Evolutionary conservation across 2,113 vertebrate genomes (phyloP), one percentile per base, ranked within the genome.

Genomic region (Lepisosteus oculatus): DNA sequence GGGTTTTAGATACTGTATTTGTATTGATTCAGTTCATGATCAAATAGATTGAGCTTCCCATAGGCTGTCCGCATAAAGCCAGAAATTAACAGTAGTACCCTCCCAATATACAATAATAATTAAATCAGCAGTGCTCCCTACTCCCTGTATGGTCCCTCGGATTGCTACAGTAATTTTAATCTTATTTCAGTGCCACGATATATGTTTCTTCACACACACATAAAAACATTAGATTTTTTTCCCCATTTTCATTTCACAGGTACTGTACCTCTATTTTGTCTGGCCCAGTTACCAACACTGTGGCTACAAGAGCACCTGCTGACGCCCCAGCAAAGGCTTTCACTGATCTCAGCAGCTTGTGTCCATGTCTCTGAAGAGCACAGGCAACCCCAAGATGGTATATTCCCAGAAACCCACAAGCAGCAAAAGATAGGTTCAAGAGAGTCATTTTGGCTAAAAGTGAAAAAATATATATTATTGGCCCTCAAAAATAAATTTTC

Each of bases 331-430:
- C 93, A 71, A 93, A 97, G 72, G 88, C 89, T 76, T 90, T 75
- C 14, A 95, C 87, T 41, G 81, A 78, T 42, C 78, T 84, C 83
- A 97, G 81, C 72, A 98, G 81, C 74, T 80, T 89, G 74, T 77
- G 73, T 14, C 96, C 94, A n/a, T 95, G 95, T 61, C 44, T 90
- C 77, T 86, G 77, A 13, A 98, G 72, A 43, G 96, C 95, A 43
- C 81, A 87, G 74, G 85, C 90, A 67, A 91, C 94, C 65, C 96
- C 97, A 85, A 98, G 87, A 78, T 98, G 96, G 91, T 98, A 98
- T 72, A 96, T 90, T 29, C 94, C 94, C 85, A 97, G 72, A 87
- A 98, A 98, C 3, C 96, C 95, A 82, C 92, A 93, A 0, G 93
- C 95, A 12, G 95, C 85, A 47, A 99, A 99, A 0, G 96, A 97